Percentiles rank a stretch among this genome's conserved stretches.
Evolutionary conservation across 2,113 vertebrate genomes (phyloP).

Genomic region (Myrmecophaga tridactyla): DNA sequence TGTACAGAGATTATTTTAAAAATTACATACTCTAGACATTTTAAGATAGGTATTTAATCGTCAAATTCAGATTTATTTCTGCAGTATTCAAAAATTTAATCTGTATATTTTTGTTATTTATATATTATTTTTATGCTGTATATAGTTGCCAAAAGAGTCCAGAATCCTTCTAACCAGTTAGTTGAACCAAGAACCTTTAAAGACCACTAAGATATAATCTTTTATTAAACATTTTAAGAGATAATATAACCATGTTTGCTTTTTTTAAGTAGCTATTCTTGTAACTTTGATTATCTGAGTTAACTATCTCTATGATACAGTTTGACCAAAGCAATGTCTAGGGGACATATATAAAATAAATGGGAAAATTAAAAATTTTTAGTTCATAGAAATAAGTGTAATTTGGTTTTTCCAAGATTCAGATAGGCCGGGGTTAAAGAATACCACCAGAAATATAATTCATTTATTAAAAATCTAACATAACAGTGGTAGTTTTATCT

Average conservation of each 20-base stretch:
- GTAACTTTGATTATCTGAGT: not conserved
- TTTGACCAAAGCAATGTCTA: not conserved
- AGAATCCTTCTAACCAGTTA: not conserved
- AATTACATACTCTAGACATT: not conserved
- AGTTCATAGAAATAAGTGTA: constrained; percentile 26
- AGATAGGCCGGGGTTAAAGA: not conserved
- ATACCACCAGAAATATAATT: constrained; percentile 11
- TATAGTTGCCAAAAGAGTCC: not conserved
- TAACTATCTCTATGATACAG: not conserved
- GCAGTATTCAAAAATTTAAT: not conserved
- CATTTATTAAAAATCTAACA: not conserved
- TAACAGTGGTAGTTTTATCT: not conserved
- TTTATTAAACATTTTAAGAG: not conserved
- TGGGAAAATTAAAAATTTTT: not conserved
- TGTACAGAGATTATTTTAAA: not conserved
- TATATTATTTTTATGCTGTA: too few species aligned
- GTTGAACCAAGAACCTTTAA: constrained; percentile 5
- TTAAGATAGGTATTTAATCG: not conserved
- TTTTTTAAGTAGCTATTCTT: not conserved
- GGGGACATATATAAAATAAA: not conserved
- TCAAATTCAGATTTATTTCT: not conserved
- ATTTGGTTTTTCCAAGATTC: constrained; percentile 1
- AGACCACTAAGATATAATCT: not conserved
- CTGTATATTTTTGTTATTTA: not conserved
- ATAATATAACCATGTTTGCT: not conserved